Percentiles rank a stretch among this genome's conserved stretches.
Evolutionary conservation across 2,888 invertebrate genomes (phyloP).

Genomic region (Galerucella nymphaeae): DNA sequence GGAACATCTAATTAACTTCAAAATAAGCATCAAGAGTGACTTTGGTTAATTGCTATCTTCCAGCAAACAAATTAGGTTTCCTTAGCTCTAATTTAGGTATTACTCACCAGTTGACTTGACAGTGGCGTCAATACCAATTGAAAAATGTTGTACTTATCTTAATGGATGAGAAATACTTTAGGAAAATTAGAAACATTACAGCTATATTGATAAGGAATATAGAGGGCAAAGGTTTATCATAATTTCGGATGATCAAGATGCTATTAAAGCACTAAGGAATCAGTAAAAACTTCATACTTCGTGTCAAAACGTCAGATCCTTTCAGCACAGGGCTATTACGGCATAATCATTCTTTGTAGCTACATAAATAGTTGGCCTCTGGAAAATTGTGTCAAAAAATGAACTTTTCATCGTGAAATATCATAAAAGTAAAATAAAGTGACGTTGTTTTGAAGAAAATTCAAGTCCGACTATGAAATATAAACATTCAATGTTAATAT

Average conservation of each 20-base stretch:
- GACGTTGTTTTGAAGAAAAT: not conserved
- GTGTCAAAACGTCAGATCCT: no score
- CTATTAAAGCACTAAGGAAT: no score
- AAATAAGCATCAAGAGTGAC: constrained; percentile 27
- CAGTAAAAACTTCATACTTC: no score
- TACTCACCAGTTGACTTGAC: constrained; percentile 13
- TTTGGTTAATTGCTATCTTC: constrained; percentile 33
- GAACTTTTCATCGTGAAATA: no score
- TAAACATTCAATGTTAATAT: constrained; percentile 4
- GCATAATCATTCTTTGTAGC: no score
- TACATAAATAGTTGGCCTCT: no score
- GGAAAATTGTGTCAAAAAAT: no score
- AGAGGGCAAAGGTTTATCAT: no score
- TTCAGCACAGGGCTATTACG: no score
- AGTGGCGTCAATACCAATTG: not conserved
- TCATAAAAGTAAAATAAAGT: no score
- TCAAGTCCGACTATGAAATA: not conserved
- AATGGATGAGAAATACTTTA: not conserved
- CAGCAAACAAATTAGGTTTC: constrained; percentile 25
- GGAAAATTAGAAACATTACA: not conserved
- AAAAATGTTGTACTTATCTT: not conserved
- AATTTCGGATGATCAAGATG: no score
- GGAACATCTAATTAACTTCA: constrained; percentile 27
- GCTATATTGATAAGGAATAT: no score
- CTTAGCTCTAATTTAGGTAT: constrained; percentile 29